Conservation (phyloP, 2,113 vertebrate genomes). For the Hippocampus abdominalis region DNA sequence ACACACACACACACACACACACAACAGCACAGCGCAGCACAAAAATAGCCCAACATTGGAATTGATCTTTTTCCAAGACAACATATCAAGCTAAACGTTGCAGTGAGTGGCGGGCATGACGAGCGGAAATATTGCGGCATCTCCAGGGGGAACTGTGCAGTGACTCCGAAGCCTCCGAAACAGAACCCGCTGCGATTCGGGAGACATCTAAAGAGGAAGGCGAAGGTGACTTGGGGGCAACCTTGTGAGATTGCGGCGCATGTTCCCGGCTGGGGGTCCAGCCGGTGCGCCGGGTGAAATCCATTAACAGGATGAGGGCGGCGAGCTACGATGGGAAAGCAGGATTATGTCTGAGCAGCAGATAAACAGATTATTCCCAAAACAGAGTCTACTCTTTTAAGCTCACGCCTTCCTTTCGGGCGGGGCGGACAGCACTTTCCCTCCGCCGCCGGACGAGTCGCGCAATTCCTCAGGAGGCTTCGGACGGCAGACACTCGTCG, state of each 20-base stretch:
- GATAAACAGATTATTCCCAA: conserved; percentile 91
- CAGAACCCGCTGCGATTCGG: too few relatives aligned
- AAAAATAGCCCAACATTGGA: background rate
- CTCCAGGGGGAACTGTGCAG: background rate
- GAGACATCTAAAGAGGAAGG: background rate
- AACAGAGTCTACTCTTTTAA: conserved; percentile 75
- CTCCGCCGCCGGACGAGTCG: conserved; percentile 7
- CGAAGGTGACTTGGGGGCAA: background rate
- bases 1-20: background rate
- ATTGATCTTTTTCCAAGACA: background rate
- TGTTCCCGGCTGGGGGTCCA: background rate
- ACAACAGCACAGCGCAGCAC: too few relatives aligned
- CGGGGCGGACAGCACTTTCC: background rate
- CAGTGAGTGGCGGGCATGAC: too few relatives aligned
- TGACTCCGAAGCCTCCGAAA: too few relatives aligned
- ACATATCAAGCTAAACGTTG: background rate
- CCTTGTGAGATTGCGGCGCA: background rate
- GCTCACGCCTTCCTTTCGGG: conserved; percentile 45
- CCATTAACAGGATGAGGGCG: conserved; percentile 86
- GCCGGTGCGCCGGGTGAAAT: conserved; percentile 63
- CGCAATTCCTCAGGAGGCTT: conserved; percentile 9
- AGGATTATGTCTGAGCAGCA: conserved; percentile 89
- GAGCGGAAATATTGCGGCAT: background rate
- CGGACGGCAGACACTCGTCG: background rate
- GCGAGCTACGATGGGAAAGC: conserved; percentile 73